These are phyloP conservation scores for Drosophila ogumai DNA, from an alignment of 1,140 invertebrate species.

Conservation along the genomic window DNA sequence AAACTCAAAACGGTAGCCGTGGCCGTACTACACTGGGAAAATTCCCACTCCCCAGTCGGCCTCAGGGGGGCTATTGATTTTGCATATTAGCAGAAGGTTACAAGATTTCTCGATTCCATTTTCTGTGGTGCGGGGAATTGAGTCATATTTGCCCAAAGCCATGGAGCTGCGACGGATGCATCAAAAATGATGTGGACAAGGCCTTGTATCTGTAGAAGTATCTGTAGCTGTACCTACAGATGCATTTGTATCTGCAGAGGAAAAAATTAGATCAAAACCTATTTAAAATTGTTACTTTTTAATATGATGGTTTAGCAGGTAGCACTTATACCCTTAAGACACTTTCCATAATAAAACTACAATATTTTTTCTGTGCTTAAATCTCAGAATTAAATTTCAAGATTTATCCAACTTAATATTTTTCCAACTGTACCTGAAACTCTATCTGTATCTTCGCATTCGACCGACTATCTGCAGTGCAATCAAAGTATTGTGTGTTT, in stretches of 20 bases:
- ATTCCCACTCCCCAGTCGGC: not conserved
- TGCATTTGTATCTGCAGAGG: constrained; percentile 10
- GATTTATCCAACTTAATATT: not conserved
- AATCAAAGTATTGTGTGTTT: constrained; percentile 81
- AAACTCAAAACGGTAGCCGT: constrained; percentile 31
- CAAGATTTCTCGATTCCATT: constrained; percentile 54
- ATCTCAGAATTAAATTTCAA: not conserved
- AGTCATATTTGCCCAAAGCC: constrained; percentile 51
- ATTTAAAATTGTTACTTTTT: not conserved
- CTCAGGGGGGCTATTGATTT: constrained; percentile 57
- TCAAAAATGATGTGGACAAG: constrained; percentile 39
- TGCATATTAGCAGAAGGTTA: constrained; percentile 62
- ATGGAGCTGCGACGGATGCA: constrained; percentile 8
- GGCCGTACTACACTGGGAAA: constrained; percentile 1
- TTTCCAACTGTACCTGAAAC: constrained; percentile 6
- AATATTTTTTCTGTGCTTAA: not conserved
- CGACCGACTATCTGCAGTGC: constrained; percentile 51
- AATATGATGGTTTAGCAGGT: not conserved
- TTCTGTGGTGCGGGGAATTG: constrained; percentile 53
- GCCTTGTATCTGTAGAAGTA: constrained; percentile 22
- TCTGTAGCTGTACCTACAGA: constrained; percentile 5
- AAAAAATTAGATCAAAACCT: not conserved
- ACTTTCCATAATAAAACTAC: too few species aligned
- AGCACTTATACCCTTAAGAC: too few species aligned
- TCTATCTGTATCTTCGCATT: constrained; percentile 29